Evolutionary conservation across 2,797 vertebrate genomes (phyloP).

Genomic region (Borostomias antarcticus): DNA sequence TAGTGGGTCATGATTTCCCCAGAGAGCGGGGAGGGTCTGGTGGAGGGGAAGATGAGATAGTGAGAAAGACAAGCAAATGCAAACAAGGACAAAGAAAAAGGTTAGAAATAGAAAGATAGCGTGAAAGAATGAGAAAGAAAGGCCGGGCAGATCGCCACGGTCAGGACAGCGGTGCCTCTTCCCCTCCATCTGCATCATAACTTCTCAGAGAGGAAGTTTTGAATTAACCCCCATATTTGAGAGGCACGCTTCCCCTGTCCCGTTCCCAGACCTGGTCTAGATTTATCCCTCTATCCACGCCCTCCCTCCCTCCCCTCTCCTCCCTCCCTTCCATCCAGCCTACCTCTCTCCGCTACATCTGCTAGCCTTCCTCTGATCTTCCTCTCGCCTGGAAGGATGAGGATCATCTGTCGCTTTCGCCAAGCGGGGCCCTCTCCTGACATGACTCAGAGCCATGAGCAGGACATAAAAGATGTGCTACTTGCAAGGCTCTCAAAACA

Average conservation of each 20-base stretch:
- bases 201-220: constrained; percentile 53
- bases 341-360: constrained; percentile 12
- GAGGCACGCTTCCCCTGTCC: constrained; percentile 46
- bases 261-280: constrained; percentile 32
- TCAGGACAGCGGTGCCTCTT: constrained; percentile 12
- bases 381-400: background rate
- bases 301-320: constrained; percentile 11
- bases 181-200: constrained; percentile 8
- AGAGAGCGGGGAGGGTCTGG: background rate
- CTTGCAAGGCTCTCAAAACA: background rate
- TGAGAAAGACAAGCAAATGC: background rate
- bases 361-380: background rate
- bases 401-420: background rate
- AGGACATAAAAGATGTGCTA: constrained; percentile 8
- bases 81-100: no score
- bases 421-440: background rate
- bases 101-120: no score
- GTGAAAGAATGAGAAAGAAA: constrained; percentile 10
- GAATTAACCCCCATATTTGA: constrained; percentile 47
- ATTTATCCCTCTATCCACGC: constrained; percentile 35
- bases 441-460: constrained; percentile 5
- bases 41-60: no score
- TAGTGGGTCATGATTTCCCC: no score
- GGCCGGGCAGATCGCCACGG: constrained; percentile 1
- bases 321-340: background rate